Evolutionary conservation across 2,888 invertebrate species (phyloP), one percentile per base, ranked within the genome.

Genomic region (Dryadula phaetusa): DNA sequence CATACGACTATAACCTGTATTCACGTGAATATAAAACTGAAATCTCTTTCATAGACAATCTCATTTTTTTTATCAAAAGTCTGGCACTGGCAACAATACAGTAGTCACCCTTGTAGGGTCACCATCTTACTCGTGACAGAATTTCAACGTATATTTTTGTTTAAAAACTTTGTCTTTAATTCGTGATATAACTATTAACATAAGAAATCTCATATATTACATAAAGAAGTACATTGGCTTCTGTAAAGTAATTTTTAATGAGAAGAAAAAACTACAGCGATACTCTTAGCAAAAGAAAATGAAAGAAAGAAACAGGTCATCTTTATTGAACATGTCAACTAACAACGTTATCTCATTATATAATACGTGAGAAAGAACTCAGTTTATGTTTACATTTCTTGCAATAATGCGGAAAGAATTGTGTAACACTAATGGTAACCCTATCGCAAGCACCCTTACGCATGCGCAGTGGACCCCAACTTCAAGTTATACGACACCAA

Each of bases 31-130:
- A 70, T 76, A 79, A 82, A 81, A 73, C 70, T 74, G 75, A 69
- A 71, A 77, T 78, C 79, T 70, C 75, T 73, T 74, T 72, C 70
- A 72, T 75, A 74, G 74, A 76, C 66, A 71, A 75, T 76, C 72
- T 56, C 37, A n/a, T 80, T 81, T 82, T 49, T 83, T 80, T 79
- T 82, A 82, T 82, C 79, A 81, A 79, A 82, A 75, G 78, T 82
- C 85, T 83, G 80, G 79, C 75, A 69, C 84, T 87, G 86, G 86
- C 88, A 89, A 91, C 87, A 90, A 90, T 85, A 82, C 83, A 76
- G 77, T 80, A 80, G 74, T 82, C 82, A 80, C 85, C 87, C 82
- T 78, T 73, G 18, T 65, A 65, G 64, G 64, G 46, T 56, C 47
- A 65, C 64, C 64, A 58, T 37, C 22, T 3, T 3, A 46, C 18